Conservation (phyloP, 2,797 vertebrate species). For the Hoplostethus mediterraneus region DNA sequence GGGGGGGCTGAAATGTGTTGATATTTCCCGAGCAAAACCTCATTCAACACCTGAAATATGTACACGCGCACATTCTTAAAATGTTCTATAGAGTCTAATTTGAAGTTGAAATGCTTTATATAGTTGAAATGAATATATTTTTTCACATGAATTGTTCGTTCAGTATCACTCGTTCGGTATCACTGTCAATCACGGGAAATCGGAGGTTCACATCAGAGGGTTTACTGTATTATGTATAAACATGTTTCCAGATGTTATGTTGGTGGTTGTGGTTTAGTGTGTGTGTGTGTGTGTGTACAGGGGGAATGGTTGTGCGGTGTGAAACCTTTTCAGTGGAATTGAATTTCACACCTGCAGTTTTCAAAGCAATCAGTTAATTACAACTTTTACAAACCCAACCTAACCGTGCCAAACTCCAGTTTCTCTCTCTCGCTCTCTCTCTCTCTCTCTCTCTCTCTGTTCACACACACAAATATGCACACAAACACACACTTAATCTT, state of each 20-base stretch:
- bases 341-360: slow-evolving; percentile 69
- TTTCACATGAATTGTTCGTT: background rate
- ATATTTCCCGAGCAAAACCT: background rate
- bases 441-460: slow-evolving; percentile 44
- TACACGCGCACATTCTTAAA: background rate
- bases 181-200: background rate
- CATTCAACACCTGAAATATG: background rate
- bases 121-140: too few relatives aligned
- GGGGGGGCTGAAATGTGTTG: background rate
- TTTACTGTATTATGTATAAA: too few relatives aligned
- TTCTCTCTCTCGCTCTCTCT: background rate
- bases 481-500: background rate
- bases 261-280: too few relatives aligned
- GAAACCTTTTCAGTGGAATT: slow-evolving; percentile 59
- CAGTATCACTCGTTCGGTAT: background rate
- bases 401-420: background rate
- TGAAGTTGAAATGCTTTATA: background rate
- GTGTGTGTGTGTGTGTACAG: background rate
- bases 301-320: slow-evolving; percentile 27
- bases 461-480: slow-evolving; percentile 14
- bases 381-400: slow-evolving; percentile 47
- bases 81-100: background rate
- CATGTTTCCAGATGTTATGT: too few relatives aligned
- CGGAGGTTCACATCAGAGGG: background rate
- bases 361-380: slow-evolving; percentile 66